Conservation (phyloP, 2,113 vertebrate genomes). For the Eleginops maclovinus region DNA sequence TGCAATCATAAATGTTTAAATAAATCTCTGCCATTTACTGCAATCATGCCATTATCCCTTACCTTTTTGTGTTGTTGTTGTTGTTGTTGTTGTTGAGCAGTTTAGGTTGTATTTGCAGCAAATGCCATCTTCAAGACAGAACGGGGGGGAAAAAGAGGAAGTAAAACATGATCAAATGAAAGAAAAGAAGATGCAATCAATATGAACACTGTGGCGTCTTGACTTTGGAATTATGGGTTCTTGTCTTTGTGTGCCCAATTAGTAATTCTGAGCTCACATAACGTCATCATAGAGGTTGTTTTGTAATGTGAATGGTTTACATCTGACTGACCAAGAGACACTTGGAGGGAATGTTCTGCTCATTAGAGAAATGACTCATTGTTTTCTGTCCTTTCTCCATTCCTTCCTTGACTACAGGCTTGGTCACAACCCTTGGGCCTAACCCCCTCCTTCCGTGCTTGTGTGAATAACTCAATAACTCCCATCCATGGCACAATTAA, state of each 20-base stretch:
- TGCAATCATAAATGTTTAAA: slow-evolving; percentile 45
- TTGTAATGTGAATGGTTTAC: slow-evolving; percentile 64
- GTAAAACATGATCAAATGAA: not conserved
- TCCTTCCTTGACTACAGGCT: slow-evolving; percentile 70
- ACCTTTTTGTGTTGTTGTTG: too few species aligned
- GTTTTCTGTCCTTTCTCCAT: slow-evolving; percentile 63
- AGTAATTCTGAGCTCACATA: slow-evolving; percentile 53
- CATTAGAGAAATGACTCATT: slow-evolving; percentile 79
- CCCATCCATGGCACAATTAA: slow-evolving; percentile 78
- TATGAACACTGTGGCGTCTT: slow-evolving; percentile 21
- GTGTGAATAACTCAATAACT: slow-evolving; percentile 79
- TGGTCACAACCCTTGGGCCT: slow-evolving; percentile 64
- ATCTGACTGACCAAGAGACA: slow-evolving; percentile 62
- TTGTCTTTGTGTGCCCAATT: slow-evolving; percentile 55
- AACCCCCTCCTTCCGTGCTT: slow-evolving; percentile 50
- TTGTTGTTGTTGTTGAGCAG: too few species aligned
- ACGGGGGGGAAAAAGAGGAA: not conserved
- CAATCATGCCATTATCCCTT: slow-evolving; percentile 36
- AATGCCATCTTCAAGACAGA: not conserved
- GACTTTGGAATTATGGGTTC: slow-evolving; percentile 20
- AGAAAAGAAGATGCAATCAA: not conserved
- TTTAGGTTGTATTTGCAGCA: slow-evolving; percentile 1
- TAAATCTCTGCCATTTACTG: slow-evolving; percentile 44
- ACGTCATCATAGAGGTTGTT: slow-evolving; percentile 56
- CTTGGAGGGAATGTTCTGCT: slow-evolving; percentile 72